Base-by-base conservation (phyloP, 2,888 invertebrate genomes). In the Leucozona laternaria region DNA sequence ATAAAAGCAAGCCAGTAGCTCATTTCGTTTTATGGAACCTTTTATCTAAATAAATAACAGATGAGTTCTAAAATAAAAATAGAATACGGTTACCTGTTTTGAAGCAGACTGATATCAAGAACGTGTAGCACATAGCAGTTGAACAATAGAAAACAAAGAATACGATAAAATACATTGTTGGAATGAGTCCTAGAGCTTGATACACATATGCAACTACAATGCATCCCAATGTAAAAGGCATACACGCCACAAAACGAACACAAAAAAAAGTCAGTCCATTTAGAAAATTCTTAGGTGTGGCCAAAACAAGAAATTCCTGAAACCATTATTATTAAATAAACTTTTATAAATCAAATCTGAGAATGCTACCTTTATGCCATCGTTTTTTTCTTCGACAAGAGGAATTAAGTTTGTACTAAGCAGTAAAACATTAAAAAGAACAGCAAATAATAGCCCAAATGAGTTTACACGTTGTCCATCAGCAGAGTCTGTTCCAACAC, bases 341-440 rank as follows among this genome's bases (percentile, higher is more conserved):
- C 11, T 25, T n/a, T 53, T 45, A 31, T 20, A 37, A 17, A 0
- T 40, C n/a, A 10, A n/a, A 28, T 20, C 43, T 76, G 11, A n/a
- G 2, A 37, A 22, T 0, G 85, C 89, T 91, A 94, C 94, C 91
- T 94, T 94, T 40, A 94, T 93, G 53, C 95, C 95, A 71, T 94
- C 93, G 88, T 93, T 92, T 89, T 95, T 95, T 89, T 95, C 95
- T 89, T 94, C 94, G 1, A 95, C 94, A 55, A 94, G 92, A 64
- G 94, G 92, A 88, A 94, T 93, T 60, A 94, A 89, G 64, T 94
- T 93, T 22, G 93, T 91, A 48, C 88, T 90, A 2, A 92, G 82
- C 50, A 92, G 68, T 15, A 92, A 40, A 5, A 91, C 88, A 55
- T 88, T 90, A 7, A 92, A 90, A 22, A 91, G 86, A 53, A 92